Evolutionary conservation across 2,888 invertebrate genomes (phyloP).

Genomic region (Unio delphinus): DNA sequence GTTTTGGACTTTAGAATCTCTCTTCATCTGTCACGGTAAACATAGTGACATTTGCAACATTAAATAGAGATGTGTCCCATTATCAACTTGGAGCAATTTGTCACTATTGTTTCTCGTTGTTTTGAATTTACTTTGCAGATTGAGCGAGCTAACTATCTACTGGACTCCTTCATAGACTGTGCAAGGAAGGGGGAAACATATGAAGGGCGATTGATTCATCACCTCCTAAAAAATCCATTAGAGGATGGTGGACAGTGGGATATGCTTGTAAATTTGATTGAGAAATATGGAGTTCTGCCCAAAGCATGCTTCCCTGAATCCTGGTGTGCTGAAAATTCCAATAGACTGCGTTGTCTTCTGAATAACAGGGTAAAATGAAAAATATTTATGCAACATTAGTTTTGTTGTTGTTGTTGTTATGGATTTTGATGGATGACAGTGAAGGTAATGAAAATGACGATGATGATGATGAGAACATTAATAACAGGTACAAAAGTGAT

Average conservation of each 20-base stretch:
- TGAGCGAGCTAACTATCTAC: conserved; percentile 88
- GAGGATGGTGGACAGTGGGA: conserved; percentile 84
- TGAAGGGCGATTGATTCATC: conserved; percentile 85
- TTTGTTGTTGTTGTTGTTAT: not conserved
- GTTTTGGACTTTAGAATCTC: too few relatives aligned
- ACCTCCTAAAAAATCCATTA: conserved; percentile 76
- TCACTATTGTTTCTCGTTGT: too few relatives aligned
- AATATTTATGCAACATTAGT: not conserved
- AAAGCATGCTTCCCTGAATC: conserved; percentile 90
- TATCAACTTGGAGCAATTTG: too few relatives aligned
- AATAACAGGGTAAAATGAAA: conserved; percentile 81
- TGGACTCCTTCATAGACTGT: conserved; percentile 86
- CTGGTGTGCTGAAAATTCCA: conserved; percentile 82
- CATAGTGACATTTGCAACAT: too few relatives aligned
- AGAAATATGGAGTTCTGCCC: conserved; percentile 90
- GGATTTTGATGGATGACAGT: not conserved
- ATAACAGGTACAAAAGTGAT: too few relatives aligned
- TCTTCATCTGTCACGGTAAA: too few relatives aligned
- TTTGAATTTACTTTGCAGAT: conserved; percentile 73
- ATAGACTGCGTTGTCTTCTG: conserved; percentile 84
- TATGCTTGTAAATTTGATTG: conserved; percentile 89
- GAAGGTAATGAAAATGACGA: not conserved
- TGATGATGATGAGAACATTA: too few relatives aligned
- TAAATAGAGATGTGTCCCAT: too few relatives aligned
- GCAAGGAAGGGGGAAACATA: conserved; percentile 82